Conservation (phyloP, 2,113 vertebrate species). For the Marmota monax region DNA sequence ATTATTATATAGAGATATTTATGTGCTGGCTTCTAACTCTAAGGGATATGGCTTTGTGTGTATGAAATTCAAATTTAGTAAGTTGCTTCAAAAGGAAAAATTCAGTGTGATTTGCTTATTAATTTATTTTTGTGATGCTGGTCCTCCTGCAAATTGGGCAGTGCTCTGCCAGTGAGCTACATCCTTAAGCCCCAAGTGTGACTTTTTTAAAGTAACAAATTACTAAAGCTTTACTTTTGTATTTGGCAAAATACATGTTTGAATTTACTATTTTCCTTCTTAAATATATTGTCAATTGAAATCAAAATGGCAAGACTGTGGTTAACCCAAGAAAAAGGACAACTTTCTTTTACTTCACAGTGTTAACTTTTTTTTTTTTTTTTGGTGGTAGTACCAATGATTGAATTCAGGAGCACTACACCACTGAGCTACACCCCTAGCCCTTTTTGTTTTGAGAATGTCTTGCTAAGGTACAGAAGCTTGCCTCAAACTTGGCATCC, state of each 20-base stretch:
- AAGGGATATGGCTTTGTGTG: not conserved
- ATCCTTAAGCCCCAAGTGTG: not conserved
- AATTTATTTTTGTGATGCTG: not conserved
- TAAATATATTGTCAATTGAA: constrained; percentile 4
- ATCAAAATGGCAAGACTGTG: not conserved
- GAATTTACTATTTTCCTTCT: not conserved
- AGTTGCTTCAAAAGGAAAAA: constrained; percentile 40
- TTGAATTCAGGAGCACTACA: no score
- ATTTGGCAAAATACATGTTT: constrained; percentile 10
- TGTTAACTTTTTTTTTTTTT: not conserved
- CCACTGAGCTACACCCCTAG: no score
- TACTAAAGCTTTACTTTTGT: not conserved
- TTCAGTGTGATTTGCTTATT: not conserved
- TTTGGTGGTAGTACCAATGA: not conserved
- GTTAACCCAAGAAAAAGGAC: not conserved
- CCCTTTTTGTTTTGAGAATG: no score
- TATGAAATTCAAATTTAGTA: constrained; percentile 44
- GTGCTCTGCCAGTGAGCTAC: not conserved
- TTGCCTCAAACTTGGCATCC: no score
- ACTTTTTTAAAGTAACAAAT: constrained; percentile 32
- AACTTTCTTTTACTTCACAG: not conserved
- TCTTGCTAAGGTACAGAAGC: no score
- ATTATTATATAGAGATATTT: not conserved
- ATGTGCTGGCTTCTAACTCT: not conserved
- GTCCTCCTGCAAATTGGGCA: not conserved